Base-by-base conservation (phyloP, 1,140 invertebrate species). In the Drosophila lowei region DNA sequence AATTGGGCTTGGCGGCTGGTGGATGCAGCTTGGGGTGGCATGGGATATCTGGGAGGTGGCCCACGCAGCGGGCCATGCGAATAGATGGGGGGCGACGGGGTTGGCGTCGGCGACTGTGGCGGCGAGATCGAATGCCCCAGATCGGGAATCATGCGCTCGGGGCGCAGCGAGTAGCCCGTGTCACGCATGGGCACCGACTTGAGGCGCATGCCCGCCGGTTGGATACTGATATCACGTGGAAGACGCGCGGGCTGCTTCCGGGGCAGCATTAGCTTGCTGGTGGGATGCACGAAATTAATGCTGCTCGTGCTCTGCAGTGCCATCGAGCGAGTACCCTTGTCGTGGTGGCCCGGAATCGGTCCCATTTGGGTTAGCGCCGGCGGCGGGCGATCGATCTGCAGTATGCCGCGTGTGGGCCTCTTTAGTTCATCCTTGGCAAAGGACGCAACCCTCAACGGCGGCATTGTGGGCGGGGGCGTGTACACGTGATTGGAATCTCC, bases 81-180 rank as follows among this genome's bases (percentile, higher is more conserved):
- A 8, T 7, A 59, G 16, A 7, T 38, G 11, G 44, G 16, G 1
- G 47, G 16, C 52, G 71, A 50, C 4, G 79, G 18, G 5, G 66
- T 71, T 21, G 81, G 18, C 7, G 72, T 71, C 23, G 81, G 81
- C 21, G 86, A 79, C 13, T 86, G 78, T 5, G 86, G 80, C 6
- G 86, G 86, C 21, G 72, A 65, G 30, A 62, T 65, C 1, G 76
- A 72, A 23, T 83, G 75, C n/a, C 77, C 75, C 18, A 79, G 47
- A 52, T 88, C 79, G 21, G 83, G 75, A 50, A 79, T 83, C 75
- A 88, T 83, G 4, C 83, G 83, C 2, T 90, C 86, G 2, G 86
- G 80, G 0, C 80, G 70, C 49, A 85, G 50, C 2, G 75, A 79
- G 23, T 90, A 89, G 9, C 78, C 80, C 3, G 86, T 85, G 9